Conservation (phyloP, 2,888 invertebrate species). For the Pardosa pseudoannulata region DNA sequence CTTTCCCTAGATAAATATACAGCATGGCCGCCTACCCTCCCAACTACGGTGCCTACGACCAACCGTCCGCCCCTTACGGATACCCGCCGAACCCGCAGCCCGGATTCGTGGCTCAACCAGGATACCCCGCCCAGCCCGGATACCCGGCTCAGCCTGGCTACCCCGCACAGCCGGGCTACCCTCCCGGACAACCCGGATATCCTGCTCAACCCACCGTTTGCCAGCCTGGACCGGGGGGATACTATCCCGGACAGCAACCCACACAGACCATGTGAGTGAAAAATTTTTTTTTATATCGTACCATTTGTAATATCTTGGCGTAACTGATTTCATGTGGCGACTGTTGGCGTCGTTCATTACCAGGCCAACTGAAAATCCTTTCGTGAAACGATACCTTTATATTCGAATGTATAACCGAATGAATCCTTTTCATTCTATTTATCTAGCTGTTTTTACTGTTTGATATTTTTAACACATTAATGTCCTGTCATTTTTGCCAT, state of each 20-base stretch:
- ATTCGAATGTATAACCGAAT: no score
- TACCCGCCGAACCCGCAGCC: slow-evolving; percentile 29
- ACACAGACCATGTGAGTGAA: slow-evolving; percentile 57
- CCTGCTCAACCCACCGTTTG: background rate
- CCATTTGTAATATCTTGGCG: no score
- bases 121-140: slow-evolving; percentile 23
- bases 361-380: no score
- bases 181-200: slow-evolving; percentile 38
- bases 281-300: no score
- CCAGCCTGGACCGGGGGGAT: slow-evolving; percentile 15
- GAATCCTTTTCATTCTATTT: no score
- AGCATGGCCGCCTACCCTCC: slow-evolving; percentile 15
- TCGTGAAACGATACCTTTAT: no score
- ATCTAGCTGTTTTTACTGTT: no score
- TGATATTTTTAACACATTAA: no score
- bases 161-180: slow-evolving; percentile 32
- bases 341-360: no score
- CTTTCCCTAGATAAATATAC: no score
- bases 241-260: slow-evolving; percentile 41
- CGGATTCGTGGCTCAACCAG: slow-evolving; percentile 6
- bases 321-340: no score
- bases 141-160: slow-evolving; percentile 24
- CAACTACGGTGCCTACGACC: slow-evolving; percentile 42
- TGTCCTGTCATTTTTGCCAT: no score
- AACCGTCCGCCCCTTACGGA: slow-evolving; percentile 31